These are phyloP conservation scores for Megalurothrips usitatus DNA, from an alignment of 2,888 invertebrate genomes.

Conservation along the genomic window DNA sequence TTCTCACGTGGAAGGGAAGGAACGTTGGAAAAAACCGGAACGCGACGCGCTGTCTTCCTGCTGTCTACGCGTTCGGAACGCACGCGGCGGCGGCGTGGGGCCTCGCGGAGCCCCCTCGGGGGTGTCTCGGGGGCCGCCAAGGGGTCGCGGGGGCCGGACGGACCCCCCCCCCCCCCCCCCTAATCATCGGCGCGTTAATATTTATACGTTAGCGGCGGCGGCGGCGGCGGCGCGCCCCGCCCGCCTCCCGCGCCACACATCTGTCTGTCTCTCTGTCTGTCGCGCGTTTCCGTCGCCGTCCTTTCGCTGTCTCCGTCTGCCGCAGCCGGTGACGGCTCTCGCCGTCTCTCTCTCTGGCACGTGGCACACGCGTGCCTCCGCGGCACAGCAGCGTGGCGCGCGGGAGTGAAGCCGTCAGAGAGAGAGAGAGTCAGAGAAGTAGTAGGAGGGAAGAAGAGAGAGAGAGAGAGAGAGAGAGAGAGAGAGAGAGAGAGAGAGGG, in stretches of 20 bases:
- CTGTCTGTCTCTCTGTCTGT: constrained; percentile 10
- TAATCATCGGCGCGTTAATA: not conserved
- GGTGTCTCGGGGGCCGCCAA: not conserved
- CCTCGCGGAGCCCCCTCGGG: not conserved
- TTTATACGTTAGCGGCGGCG: not conserved
- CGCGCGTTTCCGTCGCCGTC: constrained; percentile 16
- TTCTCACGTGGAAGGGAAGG: not conserved
- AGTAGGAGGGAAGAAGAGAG: not conserved
- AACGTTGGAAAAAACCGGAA: not conserved
- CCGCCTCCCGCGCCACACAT: not conserved
- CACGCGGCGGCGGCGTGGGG: not conserved
- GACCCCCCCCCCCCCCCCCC: not conserved
- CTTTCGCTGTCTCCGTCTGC: not conserved
- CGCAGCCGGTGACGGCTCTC: not conserved
- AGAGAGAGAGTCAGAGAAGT: not conserved
- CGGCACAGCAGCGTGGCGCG: not conserved
- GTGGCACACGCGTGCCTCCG: not conserved
- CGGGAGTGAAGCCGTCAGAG: not conserved
- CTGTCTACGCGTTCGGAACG: not conserved
- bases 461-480: constrained; percentile 9
- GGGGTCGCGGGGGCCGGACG: not conserved
- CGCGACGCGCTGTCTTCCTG: not conserved
- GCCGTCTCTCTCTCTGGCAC: not conserved
- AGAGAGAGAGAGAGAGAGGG: constrained; percentile 18
- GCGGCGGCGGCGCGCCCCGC: not conserved